phyloP scores from a whole-genome alignment of 2,888 invertebrate species.

The Eilema sororculum region DNA sequence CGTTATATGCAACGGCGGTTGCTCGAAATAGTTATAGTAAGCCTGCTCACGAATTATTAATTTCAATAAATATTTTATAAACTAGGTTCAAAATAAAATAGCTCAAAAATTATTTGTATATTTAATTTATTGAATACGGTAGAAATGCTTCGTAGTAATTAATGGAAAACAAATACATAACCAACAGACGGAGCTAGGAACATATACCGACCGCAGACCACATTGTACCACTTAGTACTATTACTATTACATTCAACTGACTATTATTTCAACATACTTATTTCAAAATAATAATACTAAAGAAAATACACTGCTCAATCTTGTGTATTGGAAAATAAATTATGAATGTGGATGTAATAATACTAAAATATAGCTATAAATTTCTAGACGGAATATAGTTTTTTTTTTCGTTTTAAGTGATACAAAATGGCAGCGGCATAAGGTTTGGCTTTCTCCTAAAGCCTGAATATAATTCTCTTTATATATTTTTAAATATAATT shows the following conservation, averaged over 20 bases:
- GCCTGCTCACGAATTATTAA: too few relatives aligned
- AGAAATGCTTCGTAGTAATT: slow-evolving; percentile 85
- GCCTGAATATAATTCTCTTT: slow-evolving; percentile 84
- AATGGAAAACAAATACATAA: slow-evolving; percentile 84
- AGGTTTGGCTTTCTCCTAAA: slow-evolving; percentile 81
- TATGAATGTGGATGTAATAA: background rate
- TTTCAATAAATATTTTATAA: too few relatives aligned
- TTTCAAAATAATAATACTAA: background rate
- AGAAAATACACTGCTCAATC: background rate
- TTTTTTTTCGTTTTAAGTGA: slow-evolving; percentile 45
- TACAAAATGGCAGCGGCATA: slow-evolving; percentile 65
- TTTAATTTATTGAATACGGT: slow-evolving; percentile 88
- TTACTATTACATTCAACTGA: slow-evolving; percentile 8
- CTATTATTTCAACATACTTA: background rate
- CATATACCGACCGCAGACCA: slow-evolving; percentile 80
- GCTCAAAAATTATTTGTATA: slow-evolving; percentile 75
- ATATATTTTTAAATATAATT: slow-evolving; percentile 71
- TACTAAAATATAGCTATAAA: background rate
- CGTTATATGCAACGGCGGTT: too few relatives aligned
- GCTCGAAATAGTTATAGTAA: too few relatives aligned
- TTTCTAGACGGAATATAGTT: background rate
- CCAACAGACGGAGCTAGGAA: slow-evolving; percentile 85
- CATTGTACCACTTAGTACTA: slow-evolving; percentile 56
- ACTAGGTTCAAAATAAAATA: slow-evolving; percentile 16
- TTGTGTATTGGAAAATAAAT: background rate